Conservation (phyloP, 2,888 invertebrate genomes). For the Brenthis daphne region DNA sequence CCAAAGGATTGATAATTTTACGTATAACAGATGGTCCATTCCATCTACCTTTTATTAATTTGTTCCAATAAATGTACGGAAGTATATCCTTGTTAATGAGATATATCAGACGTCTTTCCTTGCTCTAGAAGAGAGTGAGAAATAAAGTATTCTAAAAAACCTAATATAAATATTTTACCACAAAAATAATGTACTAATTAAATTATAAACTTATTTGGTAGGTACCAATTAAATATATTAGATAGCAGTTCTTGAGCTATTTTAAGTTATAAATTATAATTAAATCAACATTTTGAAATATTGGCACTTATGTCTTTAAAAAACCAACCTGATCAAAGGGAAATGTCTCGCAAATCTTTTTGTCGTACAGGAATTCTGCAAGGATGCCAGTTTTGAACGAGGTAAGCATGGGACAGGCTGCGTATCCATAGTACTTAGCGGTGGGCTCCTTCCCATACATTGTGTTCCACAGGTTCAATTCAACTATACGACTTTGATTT, state of each 20-base stretch:
- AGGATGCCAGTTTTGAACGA: conserved; percentile 90
- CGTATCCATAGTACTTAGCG: conserved; percentile 92
- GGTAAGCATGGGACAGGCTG: conserved; percentile 96
- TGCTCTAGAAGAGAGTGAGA: conserved; percentile 62
- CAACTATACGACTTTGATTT: conserved; percentile 89
- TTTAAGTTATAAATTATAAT: too few relatives aligned
- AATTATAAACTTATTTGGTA: background rate
- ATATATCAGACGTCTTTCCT: conserved; percentile 84
- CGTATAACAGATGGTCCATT: conserved; percentile 85
- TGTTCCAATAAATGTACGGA: conserved; percentile 93
- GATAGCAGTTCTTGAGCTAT: background rate
- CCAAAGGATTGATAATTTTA: conserved; percentile 70
- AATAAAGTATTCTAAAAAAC: too few relatives aligned
- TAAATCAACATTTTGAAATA: background rate
- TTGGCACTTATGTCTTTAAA: background rate
- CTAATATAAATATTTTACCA: background rate
- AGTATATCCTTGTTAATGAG: conserved; percentile 90
- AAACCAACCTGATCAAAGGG: conserved; percentile 89
- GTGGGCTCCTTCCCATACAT: conserved; percentile 83
- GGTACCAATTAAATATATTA: background rate
- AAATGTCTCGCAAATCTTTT: conserved; percentile 93
- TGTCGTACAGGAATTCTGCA: conserved; percentile 95
- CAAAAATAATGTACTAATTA: background rate
- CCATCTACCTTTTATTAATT: conserved; percentile 91
- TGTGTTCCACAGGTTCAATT: conserved; percentile 84